Conservation (phyloP, 1,140 invertebrate genomes). For the Octopus sinensis region DNA sequence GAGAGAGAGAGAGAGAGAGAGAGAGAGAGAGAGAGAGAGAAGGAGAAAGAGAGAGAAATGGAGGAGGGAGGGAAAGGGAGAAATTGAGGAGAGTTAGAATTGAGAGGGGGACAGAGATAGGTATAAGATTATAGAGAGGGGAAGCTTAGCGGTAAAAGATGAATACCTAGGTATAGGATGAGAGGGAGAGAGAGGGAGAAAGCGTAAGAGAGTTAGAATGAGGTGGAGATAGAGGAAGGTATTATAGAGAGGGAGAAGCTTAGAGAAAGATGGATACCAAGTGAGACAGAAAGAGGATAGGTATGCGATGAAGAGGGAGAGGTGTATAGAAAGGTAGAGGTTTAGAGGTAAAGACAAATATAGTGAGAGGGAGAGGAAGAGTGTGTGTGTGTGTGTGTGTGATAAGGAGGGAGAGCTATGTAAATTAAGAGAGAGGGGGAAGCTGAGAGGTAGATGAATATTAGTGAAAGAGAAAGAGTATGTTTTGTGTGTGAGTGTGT, state of each 20-base stretch:
- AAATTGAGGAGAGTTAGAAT: constrained; percentile 5
- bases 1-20: constrained; percentile 3
- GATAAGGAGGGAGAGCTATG: neutral
- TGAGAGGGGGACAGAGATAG: neutral
- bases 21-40: neutral
- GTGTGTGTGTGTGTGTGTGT: neutral
- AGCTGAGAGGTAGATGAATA: neutral
- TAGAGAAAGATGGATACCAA: neutral
- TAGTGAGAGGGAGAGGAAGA: neutral
- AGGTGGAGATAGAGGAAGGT: neutral
- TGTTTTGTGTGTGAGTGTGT: too few species aligned
- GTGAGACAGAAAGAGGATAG: neutral
- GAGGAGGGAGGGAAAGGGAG: constrained; percentile 4
- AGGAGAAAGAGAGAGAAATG: neutral
- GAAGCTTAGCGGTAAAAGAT: neutral
- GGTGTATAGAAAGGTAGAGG: neutral
- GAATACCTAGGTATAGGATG: neutral
- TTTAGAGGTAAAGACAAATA: neutral
- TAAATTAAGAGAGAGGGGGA: neutral
- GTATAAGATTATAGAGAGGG: neutral
- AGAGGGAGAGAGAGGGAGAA: constrained; percentile 11
- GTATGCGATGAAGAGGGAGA: neutral
- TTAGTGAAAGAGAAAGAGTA: neutral
- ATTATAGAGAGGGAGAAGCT: neutral
- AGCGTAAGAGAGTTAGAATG: neutral